Conservation (phyloP, 2,888 invertebrate genomes). For the Mesorhabditis belari region DNA sequence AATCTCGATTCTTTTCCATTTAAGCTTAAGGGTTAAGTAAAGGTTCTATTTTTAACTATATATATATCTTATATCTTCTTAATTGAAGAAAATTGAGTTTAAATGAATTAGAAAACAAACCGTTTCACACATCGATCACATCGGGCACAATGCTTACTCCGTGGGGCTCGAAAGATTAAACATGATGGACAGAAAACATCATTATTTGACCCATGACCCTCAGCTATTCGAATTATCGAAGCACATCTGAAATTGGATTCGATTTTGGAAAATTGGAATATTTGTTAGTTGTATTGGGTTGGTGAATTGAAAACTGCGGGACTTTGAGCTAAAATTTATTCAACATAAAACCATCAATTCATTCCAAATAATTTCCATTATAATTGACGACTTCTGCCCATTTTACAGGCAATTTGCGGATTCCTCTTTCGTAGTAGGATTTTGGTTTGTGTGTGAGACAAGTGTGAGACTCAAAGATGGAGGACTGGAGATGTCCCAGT, state of each 20-base stretch:
- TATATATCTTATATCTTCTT: too few relatives aligned
- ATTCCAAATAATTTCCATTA: slow-evolving; percentile 64
- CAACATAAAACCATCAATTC: too few relatives aligned
- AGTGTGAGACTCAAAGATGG: too few relatives aligned
- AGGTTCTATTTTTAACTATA: too few relatives aligned
- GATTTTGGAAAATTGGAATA: slow-evolving; percentile 91
- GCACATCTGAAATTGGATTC: slow-evolving; percentile 61
- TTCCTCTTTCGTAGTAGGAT: too few relatives aligned
- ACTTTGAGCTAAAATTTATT: too few relatives aligned
- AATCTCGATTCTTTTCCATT: too few relatives aligned
- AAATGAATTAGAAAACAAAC: background rate
- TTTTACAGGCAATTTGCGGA: slow-evolving; percentile 60
- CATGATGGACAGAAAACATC: slow-evolving; percentile 86
- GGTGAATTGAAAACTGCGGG: slow-evolving; percentile 78
- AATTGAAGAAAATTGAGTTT: background rate
- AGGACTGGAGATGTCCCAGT: too few relatives aligned
- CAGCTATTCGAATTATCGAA: slow-evolving; percentile 75
- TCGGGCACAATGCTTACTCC: slow-evolving; percentile 93
- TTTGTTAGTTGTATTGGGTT: slow-evolving; percentile 92
- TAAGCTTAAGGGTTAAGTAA: too few relatives aligned
- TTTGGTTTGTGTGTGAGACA: too few relatives aligned
- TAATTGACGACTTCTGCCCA: slow-evolving; percentile 73
- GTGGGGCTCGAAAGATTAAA: slow-evolving; percentile 74
- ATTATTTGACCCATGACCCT: slow-evolving; percentile 56
- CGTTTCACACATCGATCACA: slow-evolving; percentile 85